Base-by-base conservation (phyloP, 2,113 vertebrate genomes). In the Tautogolabrus adspersus region DNA sequence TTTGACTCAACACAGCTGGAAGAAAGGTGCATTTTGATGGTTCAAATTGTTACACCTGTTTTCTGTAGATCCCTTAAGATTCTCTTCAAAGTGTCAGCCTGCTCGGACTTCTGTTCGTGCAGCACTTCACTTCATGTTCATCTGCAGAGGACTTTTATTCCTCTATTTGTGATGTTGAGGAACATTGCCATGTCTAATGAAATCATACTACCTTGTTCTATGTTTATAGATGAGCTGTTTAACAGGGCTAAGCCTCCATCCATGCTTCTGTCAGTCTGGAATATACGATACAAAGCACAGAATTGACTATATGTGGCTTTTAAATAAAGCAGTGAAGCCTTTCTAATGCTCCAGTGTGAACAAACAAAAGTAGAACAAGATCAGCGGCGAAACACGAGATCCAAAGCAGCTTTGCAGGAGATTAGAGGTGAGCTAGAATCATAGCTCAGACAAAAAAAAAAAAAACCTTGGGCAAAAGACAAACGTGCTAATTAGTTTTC, bases 201-300 rank as follows among this genome's bases (percentile, higher is more conserved):
- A 84, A 81, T 77, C 66, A 62, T 57, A 30, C 71, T 65, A 58
- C 3, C 56, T 66, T 26, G n/a, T 38, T 19, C 66, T 21, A 77
- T 87, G 87, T 81, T 86, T 83, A 79, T 67, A 81, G 79, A 91
- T 83, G 83, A 82, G 83, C 67, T 81, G 21, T 84, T 79, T 79
- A 87, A 65, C 68, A 51, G 47, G 6, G 26, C 58, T 81, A 75
- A 83, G 61, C 76, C 56, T 3, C 1, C 16, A 59, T 60, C 55
- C 34, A 15, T 18, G 57, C 56, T 26, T 68, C 59, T 82, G 47
- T 72, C 63, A 26, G 42, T 18, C 64, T 78, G 37, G 55, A 51
- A 85, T 70, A 75, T 62, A 26, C 66, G 71, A 57, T 16, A 64
- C 52, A 81, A 79, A 81, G 47, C 19, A 16, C 9, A 57, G 26